Evolutionary conservation across 2,113 vertebrate genomes (phyloP), one percentile per base, ranked within the genome.

Genomic region (Labeo rohita): DNA sequence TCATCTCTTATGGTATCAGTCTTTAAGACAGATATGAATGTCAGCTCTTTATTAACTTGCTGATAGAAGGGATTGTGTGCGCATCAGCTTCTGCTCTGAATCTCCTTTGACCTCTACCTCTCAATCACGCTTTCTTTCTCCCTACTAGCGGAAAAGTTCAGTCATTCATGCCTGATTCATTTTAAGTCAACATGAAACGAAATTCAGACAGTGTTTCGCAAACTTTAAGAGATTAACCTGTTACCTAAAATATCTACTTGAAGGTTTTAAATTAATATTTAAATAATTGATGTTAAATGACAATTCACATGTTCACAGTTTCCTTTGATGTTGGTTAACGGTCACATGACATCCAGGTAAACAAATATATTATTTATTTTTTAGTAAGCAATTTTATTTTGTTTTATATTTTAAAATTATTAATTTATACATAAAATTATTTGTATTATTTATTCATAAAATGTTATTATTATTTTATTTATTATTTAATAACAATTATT

Each of bases 11-110:
- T 90, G 89, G 90, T 91, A 93, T 93, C 94, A 92, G 93, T 94
- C 94, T 93, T 94, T 90, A 83, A 82, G 93, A 94, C 93, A 94
- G 90, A 95, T 93, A 95, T 94, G 93, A 94, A 94, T 86, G 88
- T 89, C 90, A 90, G 90, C 82, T 84, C 87, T 94, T 93, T 94
- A 94, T 94, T 93, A 94, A 93, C 90, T 92, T 91, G 93, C 92
- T 94, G 93, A 95, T 93, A 92, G 91, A 89, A 63, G 91, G 83
- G 91, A 93, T 91, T 92, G 83, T 52, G 8, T 82, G n/a, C 59
- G 34, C 90, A 92, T 92, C 45, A 75, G n/a, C 8, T 75, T 45
- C 45, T 28, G n/a, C 50, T 23, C 21, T 49, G 11, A 7, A 23
- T 75, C 6, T 28, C 11, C 49, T 74, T 49, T 75, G 6, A 45